Base-by-base conservation (phyloP, 2,888 invertebrate species). In the Caenorhabditis sp. region DNA sequence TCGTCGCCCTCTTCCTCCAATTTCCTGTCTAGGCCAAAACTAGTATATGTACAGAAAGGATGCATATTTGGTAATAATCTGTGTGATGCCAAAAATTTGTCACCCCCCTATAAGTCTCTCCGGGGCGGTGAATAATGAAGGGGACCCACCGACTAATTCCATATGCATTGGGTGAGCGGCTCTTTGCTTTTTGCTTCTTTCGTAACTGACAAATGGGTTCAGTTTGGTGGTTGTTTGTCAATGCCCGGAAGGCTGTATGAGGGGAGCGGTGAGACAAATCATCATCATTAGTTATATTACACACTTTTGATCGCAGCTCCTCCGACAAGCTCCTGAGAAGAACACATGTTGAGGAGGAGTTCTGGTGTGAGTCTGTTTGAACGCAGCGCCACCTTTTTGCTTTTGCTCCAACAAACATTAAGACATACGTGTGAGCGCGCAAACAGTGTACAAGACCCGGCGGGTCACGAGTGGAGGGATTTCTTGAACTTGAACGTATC, bases 131-230 rank as follows among this genome's bases (percentile, higher is more conserved):
- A 65, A 53, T 56, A 55, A 56, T 65, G 53, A 53, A 5, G n/a
- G 41, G 41, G 32, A 20, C 58, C 26, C 30, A 22, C 2, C 11
- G 13, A 26, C 66, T 66, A 66, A 66, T 66, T 66, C 66, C 66
- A 50, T 66, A 66, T 66, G 56, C 66, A 66, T 66, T 56, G 66
- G 39, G 66, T 50, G 59, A 46, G 58, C 58, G n/a, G 63, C 52
- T 22, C 26, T 15, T 17, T n/a, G n/a, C n/a, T n/a, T n/a, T n/a
- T 7, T 9, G 9, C 35, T 35, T 17, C 20, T 43, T 20, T 22
- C 43, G 11, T n/a, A 46, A 24, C 43, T 37, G 37, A 66, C 58
- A 50, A 58, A 66, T 66, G 66, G 48, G 41, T 45, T 32, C n/a
- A 15, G 48, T 24, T 48, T 43, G 45, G 35, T 24, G 5, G 17